A percentile compares a stretch with the other conserved stretches of the same genome.
Conservation (phyloP, 2,797 vertebrate genomes). For the Halcyon chelicuti region DNA sequence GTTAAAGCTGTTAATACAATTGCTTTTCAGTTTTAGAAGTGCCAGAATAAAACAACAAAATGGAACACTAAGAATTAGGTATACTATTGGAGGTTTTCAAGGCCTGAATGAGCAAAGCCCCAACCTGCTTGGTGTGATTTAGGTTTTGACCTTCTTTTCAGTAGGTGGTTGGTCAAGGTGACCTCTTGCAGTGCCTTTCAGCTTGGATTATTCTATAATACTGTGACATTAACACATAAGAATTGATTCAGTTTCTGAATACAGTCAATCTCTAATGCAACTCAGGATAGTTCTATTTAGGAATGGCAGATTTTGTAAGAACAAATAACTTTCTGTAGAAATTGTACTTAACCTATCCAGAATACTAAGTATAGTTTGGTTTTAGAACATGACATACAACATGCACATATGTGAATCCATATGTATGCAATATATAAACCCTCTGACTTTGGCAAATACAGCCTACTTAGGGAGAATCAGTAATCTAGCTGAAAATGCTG, state of each 20-base stretch:
- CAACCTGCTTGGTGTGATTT: not conserved
- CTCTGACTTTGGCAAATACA: not conserved
- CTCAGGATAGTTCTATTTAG: not conserved
- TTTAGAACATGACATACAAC: not conserved
- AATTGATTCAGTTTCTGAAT: not conserved
- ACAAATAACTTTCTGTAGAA: not conserved
- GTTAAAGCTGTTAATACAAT: not conserved
- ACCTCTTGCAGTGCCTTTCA: not conserved
- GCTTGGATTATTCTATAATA: not conserved
- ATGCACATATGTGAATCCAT: not conserved
- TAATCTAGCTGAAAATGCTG: not conserved
- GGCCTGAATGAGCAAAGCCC: not conserved
- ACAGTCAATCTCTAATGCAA: not conserved
- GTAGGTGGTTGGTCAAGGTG: not conserved
- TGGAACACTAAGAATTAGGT: not conserved
- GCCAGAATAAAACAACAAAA: not conserved
- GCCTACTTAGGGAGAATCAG: not conserved
- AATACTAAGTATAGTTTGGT: not conserved
- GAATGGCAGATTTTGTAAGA: not conserved
- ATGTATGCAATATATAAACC: not conserved
- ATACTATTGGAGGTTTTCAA: not conserved
- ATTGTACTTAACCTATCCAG: not conserved
- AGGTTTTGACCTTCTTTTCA: not conserved
- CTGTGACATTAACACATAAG: not conserved
- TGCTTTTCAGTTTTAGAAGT: not conserved